Evolutionary conservation across 2,113 vertebrate genomes (phyloP), one percentile per base, ranked within the genome.

Genomic region (Arenaria interpres): DNA sequence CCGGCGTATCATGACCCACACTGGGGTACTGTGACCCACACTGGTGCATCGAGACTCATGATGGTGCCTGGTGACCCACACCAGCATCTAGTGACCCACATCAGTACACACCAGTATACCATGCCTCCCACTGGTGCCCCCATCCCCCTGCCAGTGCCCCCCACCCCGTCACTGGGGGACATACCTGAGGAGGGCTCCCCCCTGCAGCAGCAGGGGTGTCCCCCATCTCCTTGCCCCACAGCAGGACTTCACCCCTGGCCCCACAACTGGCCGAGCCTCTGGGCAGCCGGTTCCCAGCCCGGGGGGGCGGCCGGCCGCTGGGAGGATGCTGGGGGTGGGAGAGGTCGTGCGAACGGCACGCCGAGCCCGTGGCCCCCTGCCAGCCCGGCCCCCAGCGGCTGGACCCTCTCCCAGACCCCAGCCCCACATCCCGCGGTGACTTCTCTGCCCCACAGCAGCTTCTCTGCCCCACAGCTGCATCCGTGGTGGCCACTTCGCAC

Each of bases 291-390:
- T 84, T 85, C 73, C 73, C 81, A 51, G 32, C 73, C 11, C 8
- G 5, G 53, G 28, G n/a, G 9, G n/a, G 57, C 33, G 12, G 9
- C 46, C 9, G 18, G 76, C 59, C 1, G 7, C 72, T 83, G 90
- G 88, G 93, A 91, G 82, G 23, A 35, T 30, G 68, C 69, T 94
- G 32, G 41, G 81, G 67, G 68, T 23, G 32, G 74, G 60, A 46
- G n/a, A 85, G 94, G 92, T 89, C 95, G 69, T 95, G 96, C 16
- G 96, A 97, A 88, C 75, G 14, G 63, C 75, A 86, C 59, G 50
- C 60, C 11, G 11, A 66, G 30, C 48, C 56, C 6, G 37, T 82
- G 59, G 79, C 24, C 39, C 57, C n/a, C 39, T 9, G 56, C 76
- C 76, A 69, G 39, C 41, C 69, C 17, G 1, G 48, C 46, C 46